These are phyloP conservation scores for Drosophila macrospina DNA, from an alignment of 2,888 invertebrate genomes.

Conservation along the genomic window DNA sequence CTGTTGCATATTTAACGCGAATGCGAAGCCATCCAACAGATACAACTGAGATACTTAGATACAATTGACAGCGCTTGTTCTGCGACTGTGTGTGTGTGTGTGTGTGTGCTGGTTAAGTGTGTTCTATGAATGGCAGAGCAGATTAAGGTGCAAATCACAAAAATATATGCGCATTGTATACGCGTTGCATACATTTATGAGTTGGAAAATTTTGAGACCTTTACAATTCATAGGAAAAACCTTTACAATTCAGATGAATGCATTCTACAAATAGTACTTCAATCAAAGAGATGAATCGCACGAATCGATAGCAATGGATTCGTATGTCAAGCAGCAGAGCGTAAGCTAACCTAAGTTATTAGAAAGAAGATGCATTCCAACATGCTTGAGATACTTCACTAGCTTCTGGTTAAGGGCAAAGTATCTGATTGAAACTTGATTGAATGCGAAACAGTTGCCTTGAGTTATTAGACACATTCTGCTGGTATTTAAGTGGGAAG, in stretches of 20 bases:
- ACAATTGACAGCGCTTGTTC: neutral
- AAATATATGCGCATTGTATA: slow-evolving; percentile 40
- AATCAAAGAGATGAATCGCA: slow-evolving; percentile 1
- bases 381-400: too few species aligned
- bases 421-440: too few species aligned
- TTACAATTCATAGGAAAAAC: neutral
- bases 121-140: slow-evolving; percentile 1
- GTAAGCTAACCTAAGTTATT: too few species aligned
- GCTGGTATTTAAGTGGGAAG: too few species aligned
- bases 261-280: slow-evolving; percentile 3
- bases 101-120: slow-evolving; percentile 18
- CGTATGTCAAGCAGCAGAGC: too few species aligned
- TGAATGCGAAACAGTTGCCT: too few species aligned
- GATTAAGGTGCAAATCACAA: slow-evolving; percentile 52
- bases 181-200: slow-evolving; percentile 20
- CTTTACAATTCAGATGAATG: slow-evolving; percentile 20
- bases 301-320: neutral
- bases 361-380: too few species aligned
- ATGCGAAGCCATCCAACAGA: slow-evolving; percentile 68
- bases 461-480: too few species aligned
- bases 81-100: slow-evolving; percentile 1
- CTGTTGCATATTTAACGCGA: slow-evolving; percentile 78
- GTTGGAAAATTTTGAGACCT: neutral
- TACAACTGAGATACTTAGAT: slow-evolving; percentile 34
- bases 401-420: too few species aligned